Evolutionary conservation across 1,140 invertebrate species (phyloP).

Genomic region (Steinernema feltiae): DNA sequence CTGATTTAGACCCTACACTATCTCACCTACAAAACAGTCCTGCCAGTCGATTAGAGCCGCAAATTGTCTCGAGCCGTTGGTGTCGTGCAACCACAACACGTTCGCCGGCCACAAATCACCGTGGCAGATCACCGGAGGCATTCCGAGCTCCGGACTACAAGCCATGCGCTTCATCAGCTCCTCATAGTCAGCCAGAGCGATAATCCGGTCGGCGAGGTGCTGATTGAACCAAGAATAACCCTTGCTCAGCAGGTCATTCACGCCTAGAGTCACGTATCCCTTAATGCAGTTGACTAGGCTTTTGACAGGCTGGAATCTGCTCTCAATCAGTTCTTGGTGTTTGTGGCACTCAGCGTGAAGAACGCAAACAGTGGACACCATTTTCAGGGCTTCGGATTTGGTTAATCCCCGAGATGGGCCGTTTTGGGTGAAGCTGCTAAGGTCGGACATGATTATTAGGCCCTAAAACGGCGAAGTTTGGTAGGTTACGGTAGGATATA

Average conservation of each 20-base stretch:
- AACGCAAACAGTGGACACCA: not conserved
- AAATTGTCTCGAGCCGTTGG: not conserved
- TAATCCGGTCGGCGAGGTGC: not conserved
- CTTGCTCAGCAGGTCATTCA: not conserved
- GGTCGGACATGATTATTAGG: not conserved
- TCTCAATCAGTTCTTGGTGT: not conserved
- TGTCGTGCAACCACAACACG: not conserved
- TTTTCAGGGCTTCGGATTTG: not conserved
- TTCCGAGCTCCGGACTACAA: not conserved
- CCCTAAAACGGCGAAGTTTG: too few species aligned
- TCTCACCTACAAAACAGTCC: not conserved
- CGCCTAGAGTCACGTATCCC: not conserved
- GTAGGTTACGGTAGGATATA: too few species aligned
- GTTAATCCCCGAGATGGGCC: not conserved
- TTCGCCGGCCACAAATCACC: not conserved
- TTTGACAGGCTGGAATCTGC: not conserved
- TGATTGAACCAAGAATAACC: not conserved
- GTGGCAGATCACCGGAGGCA: not conserved
- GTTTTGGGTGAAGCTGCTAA: not conserved
- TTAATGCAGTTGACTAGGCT: not conserved
- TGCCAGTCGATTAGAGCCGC: not conserved
- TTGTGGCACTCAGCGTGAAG: not conserved
- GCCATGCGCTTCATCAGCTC: not conserved
- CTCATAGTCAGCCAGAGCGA: not conserved
- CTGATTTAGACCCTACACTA: not conserved